A percentile compares a stretch with the other conserved stretches of the same genome.
Evolutionary conservation across 2,797 vertebrate species (phyloP).

Genomic region (Psittacula echo): DNA sequence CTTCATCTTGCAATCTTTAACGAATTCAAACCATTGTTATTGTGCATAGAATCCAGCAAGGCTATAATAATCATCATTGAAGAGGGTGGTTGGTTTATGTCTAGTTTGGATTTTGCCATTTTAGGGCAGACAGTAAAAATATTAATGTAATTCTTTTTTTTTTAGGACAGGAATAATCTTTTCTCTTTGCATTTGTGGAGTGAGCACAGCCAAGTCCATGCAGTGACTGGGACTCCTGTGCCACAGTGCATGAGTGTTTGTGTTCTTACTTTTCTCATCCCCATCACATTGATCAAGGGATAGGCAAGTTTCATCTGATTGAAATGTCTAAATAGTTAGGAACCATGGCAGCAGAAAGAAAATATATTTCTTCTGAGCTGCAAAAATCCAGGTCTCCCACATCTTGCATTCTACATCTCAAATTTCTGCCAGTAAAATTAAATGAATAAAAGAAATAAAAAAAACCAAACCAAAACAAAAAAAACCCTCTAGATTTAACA

Average conservation of each 20-base stretch:
- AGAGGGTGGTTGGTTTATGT: not conserved
- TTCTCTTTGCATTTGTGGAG: constrained; percentile 22
- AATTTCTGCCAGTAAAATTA: not conserved
- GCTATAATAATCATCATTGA: constrained; percentile 44
- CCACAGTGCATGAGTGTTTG: not conserved
- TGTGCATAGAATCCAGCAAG: constrained; percentile 17
- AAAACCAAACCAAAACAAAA: too few relatives aligned
- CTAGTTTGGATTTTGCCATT: constrained; percentile 46
- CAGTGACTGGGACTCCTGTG: not conserved
- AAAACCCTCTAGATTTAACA: not conserved
- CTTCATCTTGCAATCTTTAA: constrained; percentile 49
- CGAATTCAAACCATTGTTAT: not conserved
- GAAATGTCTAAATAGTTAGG: not conserved
- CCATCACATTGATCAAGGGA: not conserved
- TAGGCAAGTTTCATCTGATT: not conserved
- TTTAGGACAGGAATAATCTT: constrained; percentile 16
- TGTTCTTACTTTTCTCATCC: not conserved
- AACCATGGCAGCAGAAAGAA: not conserved
- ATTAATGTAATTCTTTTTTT: not conserved
- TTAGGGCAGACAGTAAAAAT: constrained; percentile 25
- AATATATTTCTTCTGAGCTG: not conserved
- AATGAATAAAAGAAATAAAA: not conserved
- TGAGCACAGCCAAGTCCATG: not conserved
- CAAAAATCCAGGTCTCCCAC: not conserved
- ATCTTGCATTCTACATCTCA: not conserved